Evolutionary conservation across 2,888 invertebrate species (phyloP).

Genomic region (Protodeltote pygarga): DNA sequence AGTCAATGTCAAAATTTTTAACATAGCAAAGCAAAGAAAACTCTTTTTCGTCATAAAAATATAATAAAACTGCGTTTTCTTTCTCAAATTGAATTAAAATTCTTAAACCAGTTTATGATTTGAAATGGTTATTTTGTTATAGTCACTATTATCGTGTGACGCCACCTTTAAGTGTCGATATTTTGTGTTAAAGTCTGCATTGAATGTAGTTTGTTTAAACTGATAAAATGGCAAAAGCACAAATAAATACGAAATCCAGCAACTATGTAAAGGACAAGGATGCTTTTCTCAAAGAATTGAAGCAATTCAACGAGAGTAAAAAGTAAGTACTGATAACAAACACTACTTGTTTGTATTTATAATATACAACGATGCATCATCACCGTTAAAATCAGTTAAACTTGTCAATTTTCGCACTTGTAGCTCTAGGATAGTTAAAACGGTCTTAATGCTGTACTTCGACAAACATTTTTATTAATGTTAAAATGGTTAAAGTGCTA

Average conservation of each 20-base stretch:
- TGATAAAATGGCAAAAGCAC: constrained; percentile 80
- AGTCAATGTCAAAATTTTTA: constrained; percentile 55
- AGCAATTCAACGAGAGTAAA: constrained; percentile 96
- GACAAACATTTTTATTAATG: no score
- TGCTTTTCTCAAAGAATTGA: constrained; percentile 93
- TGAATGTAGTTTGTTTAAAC: constrained; percentile 20
- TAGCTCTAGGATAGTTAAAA: neutral
- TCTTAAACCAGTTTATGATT: constrained; percentile 26
- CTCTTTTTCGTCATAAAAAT: constrained; percentile 20
- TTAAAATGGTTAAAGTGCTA: no score
- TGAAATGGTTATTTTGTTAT: constrained; percentile 11
- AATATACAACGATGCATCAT: neutral
- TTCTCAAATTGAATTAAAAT: constrained; percentile 32
- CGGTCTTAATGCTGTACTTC: no score
- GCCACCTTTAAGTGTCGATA: constrained; percentile 6
- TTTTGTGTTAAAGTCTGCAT: constrained; percentile 14
- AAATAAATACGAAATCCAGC: constrained; percentile 87
- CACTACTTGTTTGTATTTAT: neutral
- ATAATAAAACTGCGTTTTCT: constrained; percentile 30
- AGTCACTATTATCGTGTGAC: constrained; percentile 8
- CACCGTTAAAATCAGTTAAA: neutral
- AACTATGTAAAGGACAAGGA: constrained; percentile 93
- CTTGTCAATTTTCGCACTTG: neutral
- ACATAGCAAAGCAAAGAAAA: constrained; percentile 22
- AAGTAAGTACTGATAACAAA: constrained; percentile 89